A percentile compares a stretch with the other conserved stretches of the same genome.
These are phyloP conservation scores for Corythaeola cristata DNA, from an alignment of 2,113 vertebrate species.

Conservation along the genomic window DNA sequence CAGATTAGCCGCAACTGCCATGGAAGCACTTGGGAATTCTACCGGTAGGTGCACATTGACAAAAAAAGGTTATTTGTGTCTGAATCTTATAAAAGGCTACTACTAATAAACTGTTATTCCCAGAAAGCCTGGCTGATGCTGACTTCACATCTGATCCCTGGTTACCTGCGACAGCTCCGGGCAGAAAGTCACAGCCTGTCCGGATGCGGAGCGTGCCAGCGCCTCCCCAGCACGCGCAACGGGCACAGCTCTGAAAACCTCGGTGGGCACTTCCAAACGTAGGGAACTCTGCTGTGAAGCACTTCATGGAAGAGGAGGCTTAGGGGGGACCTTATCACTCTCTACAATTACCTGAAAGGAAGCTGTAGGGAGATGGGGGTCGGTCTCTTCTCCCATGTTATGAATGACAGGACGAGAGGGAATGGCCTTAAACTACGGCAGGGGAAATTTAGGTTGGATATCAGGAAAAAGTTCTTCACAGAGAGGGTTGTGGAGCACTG, in stretches of 20 bases:
- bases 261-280: accelerated
- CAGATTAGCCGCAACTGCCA: neutral
- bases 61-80: neutral
- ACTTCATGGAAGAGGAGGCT: too few species aligned
- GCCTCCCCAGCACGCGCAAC: neutral
- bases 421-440: too few species aligned
- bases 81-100: neutral
- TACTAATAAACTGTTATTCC: neutral
- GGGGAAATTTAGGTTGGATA: too few species aligned
- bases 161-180: neutral
- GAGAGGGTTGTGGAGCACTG: too few species aligned
- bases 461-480: too few species aligned
- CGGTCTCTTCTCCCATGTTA: too few species aligned
- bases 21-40: neutral
- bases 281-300: neutral
- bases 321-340: too few species aligned
- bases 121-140: neutral
- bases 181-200: neutral
- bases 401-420: too few species aligned
- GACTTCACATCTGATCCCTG: neutral
- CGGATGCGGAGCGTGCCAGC: accelerated
- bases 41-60: too few species aligned
- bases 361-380: too few species aligned
- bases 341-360: too few species aligned
- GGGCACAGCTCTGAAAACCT: neutral